These are phyloP conservation scores for Acronicta alni DNA, from an alignment of 2,888 invertebrate species.

Conservation along the genomic window DNA sequence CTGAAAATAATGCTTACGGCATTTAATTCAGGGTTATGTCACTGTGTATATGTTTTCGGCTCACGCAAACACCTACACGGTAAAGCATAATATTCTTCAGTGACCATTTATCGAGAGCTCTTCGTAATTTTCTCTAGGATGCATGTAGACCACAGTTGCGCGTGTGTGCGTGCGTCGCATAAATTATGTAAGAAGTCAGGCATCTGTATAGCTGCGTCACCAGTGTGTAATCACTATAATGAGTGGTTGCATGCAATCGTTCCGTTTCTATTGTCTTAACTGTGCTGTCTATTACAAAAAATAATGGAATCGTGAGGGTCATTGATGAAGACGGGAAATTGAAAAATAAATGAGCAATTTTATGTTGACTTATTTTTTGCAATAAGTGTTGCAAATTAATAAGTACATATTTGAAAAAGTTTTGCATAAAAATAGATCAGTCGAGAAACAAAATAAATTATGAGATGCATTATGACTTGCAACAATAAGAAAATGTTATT, in stretches of 20 bases:
- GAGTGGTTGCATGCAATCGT: conserved; percentile 37
- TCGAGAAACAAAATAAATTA: too few species aligned
- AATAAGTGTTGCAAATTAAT: too few species aligned
- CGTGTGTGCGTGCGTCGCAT: conserved; percentile 11
- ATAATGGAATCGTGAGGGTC: conserved; percentile 27
- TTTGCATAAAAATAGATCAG: too few species aligned
- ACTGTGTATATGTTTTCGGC: background rate
- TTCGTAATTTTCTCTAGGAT: background rate
- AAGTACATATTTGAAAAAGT: too few species aligned
- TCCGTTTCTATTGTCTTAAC: conserved; percentile 43
- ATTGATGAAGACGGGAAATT: conserved; percentile 12
- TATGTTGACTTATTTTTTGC: conserved; percentile 12
- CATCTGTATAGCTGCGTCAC: conserved; percentile 37
- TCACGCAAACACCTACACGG: background rate
- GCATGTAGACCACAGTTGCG: background rate
- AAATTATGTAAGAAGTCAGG: conserved; percentile 9
- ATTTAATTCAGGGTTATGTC: too few species aligned
- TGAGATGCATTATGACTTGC: conserved; percentile 16
- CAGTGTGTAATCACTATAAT: conserved; percentile 39
- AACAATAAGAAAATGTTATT: conserved; percentile 14
- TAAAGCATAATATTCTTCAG: too few species aligned
- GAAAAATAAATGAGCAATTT: conserved; percentile 17
- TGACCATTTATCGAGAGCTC: background rate
- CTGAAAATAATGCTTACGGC: too few species aligned
- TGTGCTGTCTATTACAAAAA: conserved; percentile 36